These are phyloP conservation scores for Aporrectodea caliginosa DNA, from an alignment of 1,140 invertebrate genomes.

Conservation along the genomic window DNA sequence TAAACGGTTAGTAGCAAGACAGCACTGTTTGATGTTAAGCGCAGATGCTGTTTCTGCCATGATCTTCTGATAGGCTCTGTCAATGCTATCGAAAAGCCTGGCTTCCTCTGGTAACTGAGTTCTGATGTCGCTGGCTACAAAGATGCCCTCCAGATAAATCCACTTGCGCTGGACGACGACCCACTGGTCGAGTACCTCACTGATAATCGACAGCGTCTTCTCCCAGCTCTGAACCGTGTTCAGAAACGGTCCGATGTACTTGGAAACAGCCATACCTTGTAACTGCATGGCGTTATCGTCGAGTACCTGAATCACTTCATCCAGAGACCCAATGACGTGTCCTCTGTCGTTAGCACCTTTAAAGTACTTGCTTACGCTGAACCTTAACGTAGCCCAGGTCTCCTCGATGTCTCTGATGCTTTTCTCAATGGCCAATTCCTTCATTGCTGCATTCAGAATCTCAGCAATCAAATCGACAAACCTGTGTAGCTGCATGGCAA, in stretches of 20 bases:
- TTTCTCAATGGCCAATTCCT: constrained; percentile 81
- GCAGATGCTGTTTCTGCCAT: constrained; percentile 76
- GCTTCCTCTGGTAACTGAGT: constrained; percentile 79
- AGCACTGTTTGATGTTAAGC: constrained; percentile 71
- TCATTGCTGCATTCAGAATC: constrained; percentile 80
- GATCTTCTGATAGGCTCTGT: constrained; percentile 73
- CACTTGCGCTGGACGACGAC: constrained; percentile 77
- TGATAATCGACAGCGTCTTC: constrained; percentile 70
- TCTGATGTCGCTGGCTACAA: constrained; percentile 79
- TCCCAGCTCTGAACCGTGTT: constrained; percentile 77
- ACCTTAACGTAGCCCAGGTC: constrained; percentile 68
- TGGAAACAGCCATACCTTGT: constrained; percentile 85
- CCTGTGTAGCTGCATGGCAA: constrained; percentile 80
- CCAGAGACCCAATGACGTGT: constrained; percentile 73
- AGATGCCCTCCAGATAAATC: constrained; percentile 86
- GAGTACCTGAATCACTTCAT: constrained; percentile 73
- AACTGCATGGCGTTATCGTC: constrained; percentile 85
- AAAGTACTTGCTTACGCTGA: constrained; percentile 62
- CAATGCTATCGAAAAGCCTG: constrained; percentile 81
- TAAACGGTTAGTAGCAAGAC: constrained; percentile 67
- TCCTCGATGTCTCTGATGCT: constrained; percentile 68
- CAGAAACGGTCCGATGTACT: constrained; percentile 82
- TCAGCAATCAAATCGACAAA: constrained; percentile 75
- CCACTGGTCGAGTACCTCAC: constrained; percentile 80
- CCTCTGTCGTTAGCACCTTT: constrained; percentile 61